Base-by-base conservation (phyloP, 2,888 invertebrate species). In the Stenodema calcarata region DNA sequence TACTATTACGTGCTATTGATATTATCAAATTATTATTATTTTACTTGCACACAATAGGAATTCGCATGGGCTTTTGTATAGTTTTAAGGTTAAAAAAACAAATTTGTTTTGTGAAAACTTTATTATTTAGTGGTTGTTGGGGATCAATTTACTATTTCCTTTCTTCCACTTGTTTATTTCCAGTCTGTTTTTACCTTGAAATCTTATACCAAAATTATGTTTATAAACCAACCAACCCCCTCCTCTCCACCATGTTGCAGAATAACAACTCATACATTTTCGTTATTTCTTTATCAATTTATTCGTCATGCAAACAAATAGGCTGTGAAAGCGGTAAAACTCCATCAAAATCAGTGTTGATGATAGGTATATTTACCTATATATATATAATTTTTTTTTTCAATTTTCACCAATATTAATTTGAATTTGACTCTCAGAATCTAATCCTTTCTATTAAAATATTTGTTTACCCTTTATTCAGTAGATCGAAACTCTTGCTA, bases 51-150 rank as follows among this genome's bases (percentile, higher is more conserved):
- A 62, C 80, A 23, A 80, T 80, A 78, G 44, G 2, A 78, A 14
- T 41, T 78, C 14, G 44, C 44, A 44, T 44, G 44, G 41, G 78
- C 78, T 78, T 78, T 78, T 78, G 44, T 70, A 35, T n/a, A 35
- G 1, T 78, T 44, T 78, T 44, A 41, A 44, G 62, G 62, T 23
- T 2, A 42, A 42, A 35, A 35, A 78, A 78, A 78, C 73, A 35
- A 41, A 78, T n/a, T 7, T 16, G 73, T 62, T 62, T 62, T 62
- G 62, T 23, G 23, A 62, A 62, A 62, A 62, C 62, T 62, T 54
- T 62, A 54, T 54, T 54, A 54, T 54, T 78, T 78, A 41, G 78
- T 62, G 80, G 80, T 80, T 80, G 80, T 80, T 80, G 80, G 80
- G 80, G 62, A 80, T 62, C 50, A 80, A 54, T 54, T 80, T 47